These are phyloP conservation scores for human (Homo sapiens) DNA, from an alignment of 2,113 vertebrate genomes.

Conservation along the genomic window GRCh38 chr12:52050501-52051000, in stretches of 20 bases:
- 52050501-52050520: constrained; percentile 66
- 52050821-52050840: neutral
- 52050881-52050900: neutral
- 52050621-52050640: neutral
- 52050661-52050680: neutral
- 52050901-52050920: neutral
- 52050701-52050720: neutral
- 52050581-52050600: neutral
- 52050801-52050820: neutral
- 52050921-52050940: constrained; percentile 17
- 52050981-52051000: constrained; percentile 22
- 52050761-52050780: neutral
- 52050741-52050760: neutral
- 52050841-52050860: neutral
- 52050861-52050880: neutral
- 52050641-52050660: neutral
- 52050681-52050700: neutral
- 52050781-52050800: neutral
- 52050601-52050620: neutral
- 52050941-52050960: neutral
- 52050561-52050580: constrained; percentile 16
- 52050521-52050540: constrained; percentile 65
- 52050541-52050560: constrained; percentile 61
- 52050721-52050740: neutral
- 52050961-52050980: neutral